Evolutionary conservation across 2,113 vertebrate genomes (phyloP).

Genomic region (Eupsittula cactorum): DNA sequence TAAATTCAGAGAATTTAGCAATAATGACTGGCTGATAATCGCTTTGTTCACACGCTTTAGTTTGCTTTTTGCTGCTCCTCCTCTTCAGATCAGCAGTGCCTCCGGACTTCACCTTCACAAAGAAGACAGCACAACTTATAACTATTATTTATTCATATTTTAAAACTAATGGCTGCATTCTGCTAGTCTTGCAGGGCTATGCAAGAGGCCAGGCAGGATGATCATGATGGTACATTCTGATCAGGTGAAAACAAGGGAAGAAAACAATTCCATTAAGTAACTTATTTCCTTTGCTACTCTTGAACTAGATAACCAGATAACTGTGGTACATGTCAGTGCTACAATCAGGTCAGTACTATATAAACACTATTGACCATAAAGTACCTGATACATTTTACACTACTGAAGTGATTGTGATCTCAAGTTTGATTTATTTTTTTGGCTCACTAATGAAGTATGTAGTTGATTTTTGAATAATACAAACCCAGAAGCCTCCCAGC

Average conservation of each 20-base stretch:
- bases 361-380: background rate
- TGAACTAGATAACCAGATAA: background rate
- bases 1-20: background rate
- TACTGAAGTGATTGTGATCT: background rate
- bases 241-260: background rate
- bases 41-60: background rate
- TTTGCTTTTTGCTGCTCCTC: background rate
- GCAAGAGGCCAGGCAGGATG: background rate
- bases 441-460: background rate
- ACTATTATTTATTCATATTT: background rate
- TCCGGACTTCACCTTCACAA: background rate
- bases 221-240: background rate
- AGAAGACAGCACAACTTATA: background rate
- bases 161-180: background rate
- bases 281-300: background rate
- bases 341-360: background rate
- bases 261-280: background rate
- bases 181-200: background rate
- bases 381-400: background rate
- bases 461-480: background rate
- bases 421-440: background rate
- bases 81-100: background rate
- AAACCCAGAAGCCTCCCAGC: background rate
- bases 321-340: background rate
- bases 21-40: background rate